These are phyloP conservation scores for Martes martes DNA, from an alignment of 2,113 vertebrate species.

Conservation along the genomic window DNA sequence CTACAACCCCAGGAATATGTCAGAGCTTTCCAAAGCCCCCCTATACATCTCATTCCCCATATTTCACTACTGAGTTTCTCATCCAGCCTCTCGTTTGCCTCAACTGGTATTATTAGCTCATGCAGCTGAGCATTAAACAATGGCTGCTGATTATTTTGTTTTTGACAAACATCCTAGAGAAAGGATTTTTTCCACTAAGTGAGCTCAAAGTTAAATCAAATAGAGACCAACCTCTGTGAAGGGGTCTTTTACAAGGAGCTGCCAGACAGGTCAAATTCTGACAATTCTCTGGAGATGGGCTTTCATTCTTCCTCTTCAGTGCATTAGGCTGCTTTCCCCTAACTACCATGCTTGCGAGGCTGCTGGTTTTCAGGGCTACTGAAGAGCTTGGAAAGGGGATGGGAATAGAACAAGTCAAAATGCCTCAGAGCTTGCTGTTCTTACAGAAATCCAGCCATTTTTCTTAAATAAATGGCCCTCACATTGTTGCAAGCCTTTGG, in stretches of 20 bases:
- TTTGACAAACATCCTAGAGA: background rate
- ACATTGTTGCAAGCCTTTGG: background rate
- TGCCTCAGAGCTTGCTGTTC: background rate
- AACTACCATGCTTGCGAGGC: background rate
- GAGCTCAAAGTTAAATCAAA: background rate
- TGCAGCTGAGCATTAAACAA: background rate
- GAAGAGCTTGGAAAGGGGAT: background rate
- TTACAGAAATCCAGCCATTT: background rate
- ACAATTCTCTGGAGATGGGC: background rate
- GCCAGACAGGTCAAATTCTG: background rate
- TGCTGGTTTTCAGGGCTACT: background rate
- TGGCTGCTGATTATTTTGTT: background rate
- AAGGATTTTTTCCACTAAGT: background rate
- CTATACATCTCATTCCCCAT: background rate
- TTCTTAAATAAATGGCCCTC: background rate
- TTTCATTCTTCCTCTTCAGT: background rate
- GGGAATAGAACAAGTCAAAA: background rate
- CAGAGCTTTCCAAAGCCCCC: background rate
- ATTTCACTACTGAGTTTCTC: background rate
- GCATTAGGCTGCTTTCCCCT: background rate
- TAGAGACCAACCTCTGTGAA: background rate
- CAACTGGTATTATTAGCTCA: background rate
- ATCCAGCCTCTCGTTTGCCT: background rate
- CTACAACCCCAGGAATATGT: background rate
- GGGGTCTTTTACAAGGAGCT: background rate